Evolutionary conservation across 2,888 invertebrate species (phyloP), one percentile per base, ranked within the genome.

Genomic region (Schizaphis graminum): DNA sequence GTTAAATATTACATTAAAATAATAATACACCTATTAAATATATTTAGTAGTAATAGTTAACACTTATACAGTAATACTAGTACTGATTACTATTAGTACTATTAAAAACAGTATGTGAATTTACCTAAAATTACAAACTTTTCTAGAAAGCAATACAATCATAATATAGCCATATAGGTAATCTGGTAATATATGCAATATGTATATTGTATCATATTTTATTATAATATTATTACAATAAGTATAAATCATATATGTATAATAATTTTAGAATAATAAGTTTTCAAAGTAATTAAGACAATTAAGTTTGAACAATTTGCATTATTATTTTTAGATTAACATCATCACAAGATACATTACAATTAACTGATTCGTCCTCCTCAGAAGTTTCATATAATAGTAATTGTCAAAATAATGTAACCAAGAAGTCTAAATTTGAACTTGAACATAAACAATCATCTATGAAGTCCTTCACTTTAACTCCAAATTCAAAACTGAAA

Each of bases 401-500:
- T 77, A 41, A 77, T 10, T 35, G 77, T 77, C 77, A n/a, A 77
- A 77, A 1, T 35, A 77, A 77, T 77, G 77, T 35, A 11, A 35
- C 35, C n/a, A 77, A 41, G 35, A 77, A 77, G 77, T 35, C 77
- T 77, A 41, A 77, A 77, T 77, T n/a, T 77, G 77, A 77, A 77
- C 35, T 28, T 35, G n/a, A 77, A 77, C 35, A 77, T 35, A 77
- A 77, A 77, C 35, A 77, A 77, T 77, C 77, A 77, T 77, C 35
- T 77, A 77, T 77, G 77, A 77, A 77, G 77, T 77, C 77, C 77
- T 77, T 77, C 77, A 77, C 4, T 77, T 77, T 77, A 77, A 77
- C 77, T 77, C 35, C 77, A 77, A 77, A 77, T 77, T 77, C 77
- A 77, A 77, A 77, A 77, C 77, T 77, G 35, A 77, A 77, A 77